A percentile compares a stretch with the other conserved stretches of the same genome.
These are phyloP conservation scores for Rutilus rutilus DNA, from an alignment of 2,113 vertebrate species.

Conservation along the genomic window DNA sequence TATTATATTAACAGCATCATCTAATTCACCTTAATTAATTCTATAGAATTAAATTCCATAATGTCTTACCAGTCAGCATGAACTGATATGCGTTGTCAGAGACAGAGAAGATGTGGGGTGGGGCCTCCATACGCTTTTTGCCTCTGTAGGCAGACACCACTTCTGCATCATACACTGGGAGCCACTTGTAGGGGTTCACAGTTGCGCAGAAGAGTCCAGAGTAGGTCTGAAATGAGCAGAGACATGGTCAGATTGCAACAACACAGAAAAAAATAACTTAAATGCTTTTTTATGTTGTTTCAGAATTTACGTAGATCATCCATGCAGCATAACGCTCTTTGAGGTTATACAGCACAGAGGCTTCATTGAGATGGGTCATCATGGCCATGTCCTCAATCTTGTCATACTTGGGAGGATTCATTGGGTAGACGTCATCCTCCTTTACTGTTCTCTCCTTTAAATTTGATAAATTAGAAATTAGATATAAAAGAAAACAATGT, in stretches of 20 bases:
- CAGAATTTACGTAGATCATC: constrained; percentile 78
- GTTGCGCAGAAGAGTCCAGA: constrained; percentile 41
- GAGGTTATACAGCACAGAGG: constrained; percentile 83
- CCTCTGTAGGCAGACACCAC: constrained; percentile 59
- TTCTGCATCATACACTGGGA: constrained; percentile 71
- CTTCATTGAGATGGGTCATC: constrained; percentile 83
- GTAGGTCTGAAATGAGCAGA: constrained; percentile 33
- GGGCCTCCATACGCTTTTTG: constrained; percentile 73
- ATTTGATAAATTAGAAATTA: too few species aligned
- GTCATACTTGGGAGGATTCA: constrained; percentile 82
- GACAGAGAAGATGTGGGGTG: constrained; percentile 49
- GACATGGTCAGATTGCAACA: neutral
- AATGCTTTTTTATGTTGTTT: constrained; percentile 50
- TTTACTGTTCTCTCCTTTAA: constrained; percentile 42
- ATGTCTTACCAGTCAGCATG: constrained; percentile 51
- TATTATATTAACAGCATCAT: too few species aligned
- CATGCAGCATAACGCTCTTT: constrained; percentile 85
- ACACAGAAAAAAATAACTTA: neutral
- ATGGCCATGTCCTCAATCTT: constrained; percentile 86
- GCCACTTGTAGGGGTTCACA: constrained; percentile 84
- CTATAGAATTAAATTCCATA: too few species aligned
- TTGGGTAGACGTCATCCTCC: constrained; percentile 72
- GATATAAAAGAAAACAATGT: too few species aligned
- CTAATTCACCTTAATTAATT: too few species aligned
- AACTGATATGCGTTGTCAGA: constrained; percentile 50